phyloP scores from a whole-genome alignment of 2,888 invertebrate genomes.

The Acleris sparsana region DNA sequence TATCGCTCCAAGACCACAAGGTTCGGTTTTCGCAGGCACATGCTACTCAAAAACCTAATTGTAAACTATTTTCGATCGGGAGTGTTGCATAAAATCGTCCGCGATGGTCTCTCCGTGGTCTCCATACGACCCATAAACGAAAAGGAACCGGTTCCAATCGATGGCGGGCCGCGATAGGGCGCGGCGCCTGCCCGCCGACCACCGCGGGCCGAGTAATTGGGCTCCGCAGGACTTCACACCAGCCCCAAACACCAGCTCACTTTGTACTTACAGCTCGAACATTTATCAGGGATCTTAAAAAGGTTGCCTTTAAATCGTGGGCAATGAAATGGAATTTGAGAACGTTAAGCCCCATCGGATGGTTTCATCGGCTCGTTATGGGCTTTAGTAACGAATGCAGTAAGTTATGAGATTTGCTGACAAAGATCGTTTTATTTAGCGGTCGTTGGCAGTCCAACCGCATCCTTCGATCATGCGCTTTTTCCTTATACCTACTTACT shows the following conservation, averaged over 20 bases:
- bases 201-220: constrained; percentile 79
- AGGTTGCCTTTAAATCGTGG: constrained; percentile 53
- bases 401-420: constrained; percentile 34
- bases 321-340: constrained; percentile 65
- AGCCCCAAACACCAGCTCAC: constrained; percentile 45
- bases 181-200: constrained; percentile 77
- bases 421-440: constrained; percentile 30
- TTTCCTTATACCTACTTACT: constrained; percentile 27
- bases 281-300: constrained; percentile 24
- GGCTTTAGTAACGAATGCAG: constrained; percentile 20
- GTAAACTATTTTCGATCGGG: constrained; percentile 9
- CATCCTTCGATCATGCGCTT: constrained; percentile 29
- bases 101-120: constrained; percentile 49
- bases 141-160: constrained; percentile 78
- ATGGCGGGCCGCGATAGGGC: constrained; percentile 80
- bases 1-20: no score
- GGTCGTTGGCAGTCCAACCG: constrained; percentile 36
- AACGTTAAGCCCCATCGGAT: constrained; percentile 56
- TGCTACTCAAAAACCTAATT: no score
- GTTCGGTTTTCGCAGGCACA: no score
- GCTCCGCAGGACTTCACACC: constrained; percentile 82
- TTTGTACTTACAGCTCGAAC: constrained; percentile 30
- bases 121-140: constrained; percentile 66
- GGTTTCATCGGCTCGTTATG: constrained; percentile 46
- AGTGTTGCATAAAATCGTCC: constrained; percentile 51